Evolutionary conservation across 2,797 vertebrate species (phyloP), one percentile per base, ranked within the genome.

Genomic region (Poecilia wingei): DNA sequence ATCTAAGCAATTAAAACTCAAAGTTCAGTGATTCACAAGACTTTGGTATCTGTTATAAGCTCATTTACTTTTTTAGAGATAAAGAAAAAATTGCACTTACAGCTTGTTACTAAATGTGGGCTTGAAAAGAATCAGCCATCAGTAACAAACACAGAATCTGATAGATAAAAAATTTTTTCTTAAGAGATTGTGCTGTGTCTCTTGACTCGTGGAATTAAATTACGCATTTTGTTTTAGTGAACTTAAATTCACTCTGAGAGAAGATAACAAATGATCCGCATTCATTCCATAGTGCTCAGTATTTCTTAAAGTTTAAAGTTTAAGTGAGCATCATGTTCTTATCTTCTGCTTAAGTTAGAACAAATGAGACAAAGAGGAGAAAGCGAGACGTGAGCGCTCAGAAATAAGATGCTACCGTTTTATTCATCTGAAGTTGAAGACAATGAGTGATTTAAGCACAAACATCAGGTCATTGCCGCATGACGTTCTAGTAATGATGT

Each of bases 401-500:
- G 51, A 81, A 71, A 83, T 79, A 69, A 25, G 13, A 73, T 82
- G 61, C 14, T 47, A 55, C 59, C 36, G 84, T 75, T 86, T 79
- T 86, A 82, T 83, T 81, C 80, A 45, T 55, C 31, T 25, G 78
- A 69, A 81, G 36, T 69, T 49, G 76, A 75, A 76, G 39, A 73
- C 36, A 25, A 74, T 76, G 45, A 79, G 12, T 57, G 79, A 77
- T 82, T 79, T 76, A 22, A 80, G 83, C 78, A 83, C 76, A 75
- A 12, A 69, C 49, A 41, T 51, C 53, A 76, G 88, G 85, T 87
- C 85, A 82, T 79, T 64, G 81, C 79, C 39, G 66, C 73, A 25
- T 91, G 71, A 73, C 80, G 79, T 87, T 91, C 76, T 82, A 84
- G 78, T 90, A 89, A 93, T 91, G 90, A 87, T 82, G 90, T 88